Base-by-base conservation (phyloP, 2,113 vertebrate species). In the Urocitellus parryii region DNA sequence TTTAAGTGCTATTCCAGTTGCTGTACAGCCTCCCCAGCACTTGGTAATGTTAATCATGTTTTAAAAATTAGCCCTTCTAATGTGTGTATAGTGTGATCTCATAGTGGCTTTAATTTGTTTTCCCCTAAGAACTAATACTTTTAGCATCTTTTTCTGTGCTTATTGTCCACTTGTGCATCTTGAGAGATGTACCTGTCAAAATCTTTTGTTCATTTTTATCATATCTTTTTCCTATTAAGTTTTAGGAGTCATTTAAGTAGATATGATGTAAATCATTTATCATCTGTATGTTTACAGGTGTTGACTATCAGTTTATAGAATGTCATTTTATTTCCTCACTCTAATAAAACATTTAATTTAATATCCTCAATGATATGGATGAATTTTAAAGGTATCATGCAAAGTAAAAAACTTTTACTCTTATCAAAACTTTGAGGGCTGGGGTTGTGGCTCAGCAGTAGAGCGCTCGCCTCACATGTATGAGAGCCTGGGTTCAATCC, bases 181-280 rank as follows among this genome's bases (percentile, higher is more conserved):
- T 1, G 3, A 17, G 56, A 32, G 51, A 51, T n/a, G 25, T 77
- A 2, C 24, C 45, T 82, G 17, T 86, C 37, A 88, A 70, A 76
- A 56, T 76, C 20, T 56, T 42, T 74, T 81, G 14, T 42, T 16
- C n/a, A 34, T 29, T 91, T 90, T 86, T 78, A 56, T 72, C 79
- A 56, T 8, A 42, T 32, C 37, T 58, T 61, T 10, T 73, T 76
- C 42, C 39, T 53, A 9, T n/a, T 80, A 53, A 45, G 3, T 39
- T 86, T 72, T 95, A 73, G 32, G 39, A 88, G 63, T 80, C 91
- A 16, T 91, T 80, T 85, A 73, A 72, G 72, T 79, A 95, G 22
- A 65, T 17, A 25, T 37, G 0, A 37, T 32, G 24, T 74, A 81
- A 58, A 8, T 58, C 20, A 42, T 42, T 70, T 70, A 51, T 91